These are phyloP conservation scores for Cephonodes hylas DNA, from an alignment of 2,888 invertebrate genomes.

Conservation along the genomic window DNA sequence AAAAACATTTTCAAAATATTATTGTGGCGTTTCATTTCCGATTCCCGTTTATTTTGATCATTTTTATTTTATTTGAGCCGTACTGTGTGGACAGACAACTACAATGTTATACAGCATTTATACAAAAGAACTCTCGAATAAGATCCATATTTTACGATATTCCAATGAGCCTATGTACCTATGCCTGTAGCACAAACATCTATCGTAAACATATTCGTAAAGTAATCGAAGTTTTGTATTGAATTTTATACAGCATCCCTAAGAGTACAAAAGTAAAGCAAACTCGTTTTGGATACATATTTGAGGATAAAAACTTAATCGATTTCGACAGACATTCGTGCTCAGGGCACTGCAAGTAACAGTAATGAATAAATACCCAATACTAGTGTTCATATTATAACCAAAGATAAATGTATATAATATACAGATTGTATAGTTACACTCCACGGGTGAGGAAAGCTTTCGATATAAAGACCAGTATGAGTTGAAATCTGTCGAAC, in stretches of 20 bases:
- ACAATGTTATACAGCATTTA: neutral
- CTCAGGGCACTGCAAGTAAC: neutral
- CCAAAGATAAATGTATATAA: neutral
- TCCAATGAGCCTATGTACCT: neutral
- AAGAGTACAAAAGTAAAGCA: neutral
- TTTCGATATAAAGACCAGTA: neutral
- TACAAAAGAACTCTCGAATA: neutral
- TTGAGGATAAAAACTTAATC: neutral
- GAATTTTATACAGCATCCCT: neutral
- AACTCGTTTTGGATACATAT: neutral
- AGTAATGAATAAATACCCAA: neutral
- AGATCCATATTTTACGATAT: neutral
- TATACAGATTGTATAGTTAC: neutral
- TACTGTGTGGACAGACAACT: neutral
- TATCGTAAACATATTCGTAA: neutral
- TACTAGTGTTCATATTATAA: neutral
- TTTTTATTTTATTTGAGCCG: constrained; percentile 18
- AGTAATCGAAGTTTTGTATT: neutral
- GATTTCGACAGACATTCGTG: neutral
- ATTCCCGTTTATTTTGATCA: constrained; percentile 27
- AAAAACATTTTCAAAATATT: constrained; percentile 82
- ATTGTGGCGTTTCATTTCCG: constrained; percentile 58
- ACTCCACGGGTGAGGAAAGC: neutral
- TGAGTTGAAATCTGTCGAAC: neutral
- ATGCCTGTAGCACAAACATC: neutral